Evolutionary conservation across 2,797 vertebrate genomes (phyloP).

Genomic region (Falco rusticolus): DNA sequence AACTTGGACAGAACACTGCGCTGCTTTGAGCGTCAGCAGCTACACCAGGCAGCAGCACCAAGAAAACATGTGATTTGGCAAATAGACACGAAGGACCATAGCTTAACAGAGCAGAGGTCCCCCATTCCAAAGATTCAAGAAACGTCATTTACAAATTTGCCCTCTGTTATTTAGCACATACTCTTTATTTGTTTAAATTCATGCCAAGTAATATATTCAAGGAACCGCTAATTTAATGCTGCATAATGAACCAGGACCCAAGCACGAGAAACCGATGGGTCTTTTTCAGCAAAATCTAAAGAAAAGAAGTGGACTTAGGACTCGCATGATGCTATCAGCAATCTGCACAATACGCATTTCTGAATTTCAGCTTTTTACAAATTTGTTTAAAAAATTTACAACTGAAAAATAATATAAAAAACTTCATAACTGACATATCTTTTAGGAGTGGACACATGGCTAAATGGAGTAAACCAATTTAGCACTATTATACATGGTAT

Average conservation of each 20-base stretch:
- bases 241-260: not conserved
- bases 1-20: not conserved
- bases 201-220: not conserved
- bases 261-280: not conserved
- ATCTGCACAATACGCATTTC: not conserved
- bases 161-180: not conserved
- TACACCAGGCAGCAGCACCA: not conserved
- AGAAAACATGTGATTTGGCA: not conserved
- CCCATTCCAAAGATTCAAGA: not conserved
- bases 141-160: not conserved
- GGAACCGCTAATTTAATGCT: not conserved
- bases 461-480: not conserved
- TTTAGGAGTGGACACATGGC: not conserved
- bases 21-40: not conserved
- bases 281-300: not conserved
- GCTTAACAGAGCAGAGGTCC: not conserved
- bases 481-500: not conserved
- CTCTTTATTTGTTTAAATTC: not conserved
- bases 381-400: not conserved
- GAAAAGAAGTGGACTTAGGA: not conserved
- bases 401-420: not conserved
- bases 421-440: not conserved
- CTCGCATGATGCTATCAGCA: not conserved
- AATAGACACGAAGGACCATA: not conserved
- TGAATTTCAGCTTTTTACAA: not conserved